Evolutionary conservation across 2,113 vertebrate genomes (phyloP).

Genomic region (Australoheros scitulus): DNA sequence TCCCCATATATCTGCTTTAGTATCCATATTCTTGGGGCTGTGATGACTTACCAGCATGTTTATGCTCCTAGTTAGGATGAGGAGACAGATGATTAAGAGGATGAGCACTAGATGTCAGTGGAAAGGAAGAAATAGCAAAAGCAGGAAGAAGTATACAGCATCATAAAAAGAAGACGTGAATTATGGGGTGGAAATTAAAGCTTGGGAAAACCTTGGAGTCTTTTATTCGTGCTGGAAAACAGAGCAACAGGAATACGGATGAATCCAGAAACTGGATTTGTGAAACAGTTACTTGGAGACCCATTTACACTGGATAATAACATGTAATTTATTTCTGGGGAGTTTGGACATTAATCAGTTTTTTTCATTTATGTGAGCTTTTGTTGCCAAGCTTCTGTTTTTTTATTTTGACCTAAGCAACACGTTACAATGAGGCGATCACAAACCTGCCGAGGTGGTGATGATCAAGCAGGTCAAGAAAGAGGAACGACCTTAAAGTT

Average conservation of each 20-base stretch:
- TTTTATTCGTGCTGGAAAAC: neutral
- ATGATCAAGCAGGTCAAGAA: neutral
- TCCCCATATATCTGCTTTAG: neutral
- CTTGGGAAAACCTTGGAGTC: neutral
- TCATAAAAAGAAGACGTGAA: neutral
- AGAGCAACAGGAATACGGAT: neutral
- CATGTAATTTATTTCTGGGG: neutral
- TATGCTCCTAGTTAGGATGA: conserved; percentile 14
- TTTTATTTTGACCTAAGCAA: neutral
- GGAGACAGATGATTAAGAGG: neutral
- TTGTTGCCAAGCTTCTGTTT: neutral
- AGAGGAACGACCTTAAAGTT: neutral
- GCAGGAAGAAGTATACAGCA: neutral
- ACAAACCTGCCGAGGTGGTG: neutral
- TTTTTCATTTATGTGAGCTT: neutral
- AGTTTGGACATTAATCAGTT: neutral
- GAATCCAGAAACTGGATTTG: neutral
- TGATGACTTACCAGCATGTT: conserved; percentile 1
- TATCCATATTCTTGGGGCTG: neutral
- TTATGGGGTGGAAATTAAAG: neutral
- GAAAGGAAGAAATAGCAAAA: neutral
- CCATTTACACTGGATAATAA: neutral
- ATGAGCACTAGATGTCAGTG: neutral
- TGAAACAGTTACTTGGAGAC: neutral
- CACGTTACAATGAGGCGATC: neutral